These are phyloP conservation scores for Orchesella cincta DNA, from an alignment of 1,140 invertebrate species.

Conservation along the genomic window DNA sequence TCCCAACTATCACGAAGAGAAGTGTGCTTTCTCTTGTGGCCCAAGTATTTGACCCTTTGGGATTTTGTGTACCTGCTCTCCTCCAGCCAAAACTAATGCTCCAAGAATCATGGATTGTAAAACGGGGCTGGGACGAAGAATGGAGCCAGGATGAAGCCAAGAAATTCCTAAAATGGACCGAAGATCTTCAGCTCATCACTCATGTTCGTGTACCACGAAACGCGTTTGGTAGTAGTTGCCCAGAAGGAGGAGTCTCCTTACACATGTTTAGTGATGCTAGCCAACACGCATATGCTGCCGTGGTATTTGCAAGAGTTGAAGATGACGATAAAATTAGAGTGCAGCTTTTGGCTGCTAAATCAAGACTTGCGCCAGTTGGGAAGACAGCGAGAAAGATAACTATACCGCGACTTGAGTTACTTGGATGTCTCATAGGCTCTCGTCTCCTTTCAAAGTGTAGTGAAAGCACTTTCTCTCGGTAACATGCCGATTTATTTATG, in stretches of 20 bases:
- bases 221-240: not conserved
- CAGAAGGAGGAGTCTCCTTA: constrained; percentile 14
- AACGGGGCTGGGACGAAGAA: not conserved
- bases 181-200: no score
- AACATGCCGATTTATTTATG: constrained; percentile 34
- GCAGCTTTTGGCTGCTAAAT: constrained; percentile 50
- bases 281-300: not conserved
- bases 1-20: not conserved
- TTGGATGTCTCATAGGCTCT: constrained; percentile 54
- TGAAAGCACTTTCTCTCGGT: not conserved
- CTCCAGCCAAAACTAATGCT: not conserved
- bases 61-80: not conserved
- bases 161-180: not conserved
- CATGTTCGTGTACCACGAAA: constrained; percentile 28
- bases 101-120: not conserved
- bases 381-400: constrained; percentile 53
- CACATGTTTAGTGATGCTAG: not conserved
- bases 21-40: not conserved
- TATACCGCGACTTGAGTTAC: constrained; percentile 56
- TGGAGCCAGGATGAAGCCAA: not conserved
- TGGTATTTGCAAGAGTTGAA: not conserved
- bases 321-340: not conserved
- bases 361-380: constrained; percentile 52
- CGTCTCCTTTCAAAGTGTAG: constrained; percentile 44
- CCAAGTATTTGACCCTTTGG: constrained; percentile 4